phyloP scores from a whole-genome alignment of 2,888 invertebrate genomes.

The Adelphocoris suturalis region DNA sequence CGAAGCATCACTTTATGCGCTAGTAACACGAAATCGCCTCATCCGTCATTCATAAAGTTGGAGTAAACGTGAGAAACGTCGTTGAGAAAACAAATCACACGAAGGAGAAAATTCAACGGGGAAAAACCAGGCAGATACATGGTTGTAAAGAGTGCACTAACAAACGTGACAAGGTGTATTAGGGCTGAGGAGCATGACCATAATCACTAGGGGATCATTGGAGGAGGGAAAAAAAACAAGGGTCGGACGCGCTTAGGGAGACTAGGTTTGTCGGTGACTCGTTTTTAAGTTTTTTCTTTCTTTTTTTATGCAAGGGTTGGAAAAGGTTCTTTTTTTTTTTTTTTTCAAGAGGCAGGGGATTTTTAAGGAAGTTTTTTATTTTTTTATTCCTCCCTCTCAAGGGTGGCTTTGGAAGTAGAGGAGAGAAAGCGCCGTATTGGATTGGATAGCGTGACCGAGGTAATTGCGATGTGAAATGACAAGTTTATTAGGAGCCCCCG shows the following conservation, averaged over 20 bases:
- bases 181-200: background rate
- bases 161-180: constrained; percentile 38
- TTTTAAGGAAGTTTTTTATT: background rate
- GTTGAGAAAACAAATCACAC: constrained; percentile 4
- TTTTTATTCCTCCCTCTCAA: background rate
- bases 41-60: background rate
- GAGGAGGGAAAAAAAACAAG: background rate
- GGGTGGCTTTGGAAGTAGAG: background rate
- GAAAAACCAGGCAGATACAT: background rate
- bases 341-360: background rate
- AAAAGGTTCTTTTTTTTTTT: background rate
- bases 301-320: background rate
- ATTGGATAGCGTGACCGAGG: constrained; percentile 63
- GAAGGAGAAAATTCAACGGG: background rate
- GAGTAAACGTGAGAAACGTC: background rate
- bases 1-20: background rate
- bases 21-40: background rate
- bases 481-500: constrained; percentile 69
- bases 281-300: background rate
- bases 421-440: background rate
- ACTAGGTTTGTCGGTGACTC: background rate
- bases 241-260: background rate
- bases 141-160: background rate
- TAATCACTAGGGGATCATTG: background rate
- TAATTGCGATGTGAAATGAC: constrained; percentile 72